phyloP scores from a whole-genome alignment of 2,113 vertebrate genomes.

The Carettochelys insculpta region DNA sequence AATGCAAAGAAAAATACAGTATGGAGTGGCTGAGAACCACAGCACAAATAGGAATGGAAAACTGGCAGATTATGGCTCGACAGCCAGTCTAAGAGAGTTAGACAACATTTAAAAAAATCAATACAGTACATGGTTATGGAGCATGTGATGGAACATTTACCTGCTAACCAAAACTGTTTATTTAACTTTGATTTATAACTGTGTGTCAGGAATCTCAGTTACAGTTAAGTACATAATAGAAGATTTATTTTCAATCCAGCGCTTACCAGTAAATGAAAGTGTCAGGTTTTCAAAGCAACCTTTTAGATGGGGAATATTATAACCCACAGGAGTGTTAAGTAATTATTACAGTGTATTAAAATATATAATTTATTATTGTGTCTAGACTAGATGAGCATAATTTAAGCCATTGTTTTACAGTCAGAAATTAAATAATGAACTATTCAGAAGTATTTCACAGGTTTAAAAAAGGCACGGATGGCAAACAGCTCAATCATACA shows the following conservation, averaged over 20 bases:
- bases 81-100: not conserved
- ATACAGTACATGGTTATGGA: conserved; percentile 36
- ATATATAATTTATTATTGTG: not conserved
- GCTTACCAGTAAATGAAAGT: conserved; percentile 28
- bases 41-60: not conserved
- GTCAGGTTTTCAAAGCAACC: conserved; percentile 29
- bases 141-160: not conserved
- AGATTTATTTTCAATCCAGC: conserved; percentile 38
- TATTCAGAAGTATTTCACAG: not conserved
- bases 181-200: conserved; percentile 39
- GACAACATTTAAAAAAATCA: conserved; percentile 22
- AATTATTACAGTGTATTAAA: not conserved
- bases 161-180: conserved; percentile 5
- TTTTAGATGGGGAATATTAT: conserved; percentile 10
- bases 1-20: not conserved
- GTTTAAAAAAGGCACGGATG: not conserved
- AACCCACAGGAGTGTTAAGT: not conserved
- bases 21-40: not conserved
- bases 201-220: not conserved
- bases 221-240: not conserved
- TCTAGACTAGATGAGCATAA: not conserved
- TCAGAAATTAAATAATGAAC: not conserved
- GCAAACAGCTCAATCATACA: not conserved
- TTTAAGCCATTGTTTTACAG: not conserved
- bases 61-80: conserved; percentile 7